A percentile compares a stretch with the other conserved stretches of the same genome.
phyloP scores from a whole-genome alignment of 1,140 invertebrate genomes.

The Paraescarpia echinospica region DNA sequence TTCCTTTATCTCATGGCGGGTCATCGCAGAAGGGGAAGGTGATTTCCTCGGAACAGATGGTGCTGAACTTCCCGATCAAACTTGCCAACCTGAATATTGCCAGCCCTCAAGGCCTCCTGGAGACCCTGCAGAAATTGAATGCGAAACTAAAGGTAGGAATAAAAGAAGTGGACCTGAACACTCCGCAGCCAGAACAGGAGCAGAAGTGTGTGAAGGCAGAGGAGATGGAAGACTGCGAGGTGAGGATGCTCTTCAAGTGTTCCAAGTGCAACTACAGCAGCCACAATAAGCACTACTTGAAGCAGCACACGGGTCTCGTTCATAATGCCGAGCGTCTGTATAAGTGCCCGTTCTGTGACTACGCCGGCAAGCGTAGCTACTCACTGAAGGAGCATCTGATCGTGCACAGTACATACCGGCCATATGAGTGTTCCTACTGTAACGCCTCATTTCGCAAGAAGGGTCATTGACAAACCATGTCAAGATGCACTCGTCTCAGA shows the following conservation, averaged over 20 bases:
- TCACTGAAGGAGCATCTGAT: constrained; percentile 53
- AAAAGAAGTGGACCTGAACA: background rate
- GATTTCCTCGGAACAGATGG: background rate
- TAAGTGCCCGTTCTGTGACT: constrained; percentile 57
- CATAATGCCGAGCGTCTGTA: constrained; percentile 51
- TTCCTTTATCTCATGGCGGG: background rate
- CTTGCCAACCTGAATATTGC: constrained; percentile 13
- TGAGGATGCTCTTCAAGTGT: constrained; percentile 31
- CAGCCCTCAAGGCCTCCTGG: background rate
- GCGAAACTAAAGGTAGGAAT: background rate
- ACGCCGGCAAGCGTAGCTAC: constrained; percentile 55
- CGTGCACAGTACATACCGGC: constrained; percentile 53
- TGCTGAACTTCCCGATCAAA: constrained; percentile 9
- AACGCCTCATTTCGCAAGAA: constrained; percentile 57
- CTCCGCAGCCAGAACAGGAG: background rate
- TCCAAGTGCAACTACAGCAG: constrained; percentile 50
- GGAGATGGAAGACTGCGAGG: background rate
- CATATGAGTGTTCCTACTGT: constrained; percentile 50
- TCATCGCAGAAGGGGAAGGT: background rate
- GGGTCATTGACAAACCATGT: constrained; percentile 56
- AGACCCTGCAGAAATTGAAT: constrained; percentile 8
- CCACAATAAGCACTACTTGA: constrained; percentile 54
- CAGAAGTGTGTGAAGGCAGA: background rate
- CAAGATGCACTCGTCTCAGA: constrained; percentile 45
- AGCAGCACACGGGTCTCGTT: constrained; percentile 55